Evolutionary conservation across 2,888 invertebrate species (phyloP), one percentile per base, ranked within the genome.

Genomic region (Hirtodrosophila histrioides): DNA sequence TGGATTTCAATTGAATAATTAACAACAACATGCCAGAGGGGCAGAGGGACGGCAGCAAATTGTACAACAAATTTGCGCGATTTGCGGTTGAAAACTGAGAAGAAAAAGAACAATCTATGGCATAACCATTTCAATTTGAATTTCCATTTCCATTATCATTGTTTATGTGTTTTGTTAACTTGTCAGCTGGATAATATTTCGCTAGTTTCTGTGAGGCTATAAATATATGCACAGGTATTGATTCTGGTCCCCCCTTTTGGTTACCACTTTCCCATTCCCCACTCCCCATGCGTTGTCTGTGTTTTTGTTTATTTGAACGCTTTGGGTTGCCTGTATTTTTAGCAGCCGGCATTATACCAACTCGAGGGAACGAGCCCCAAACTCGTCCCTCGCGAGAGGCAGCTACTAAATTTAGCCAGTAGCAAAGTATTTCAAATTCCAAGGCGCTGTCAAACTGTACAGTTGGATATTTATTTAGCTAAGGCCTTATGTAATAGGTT

Each of bases 1-100:
- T 89, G 77, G 83, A 87, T 81, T 82, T 90, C 90, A 89, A 89
- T 89, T 89, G 89, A 89, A 89, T 89, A 89, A 89, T 89, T 89
- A 89, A 88, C 86, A 86, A 71, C 78, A 71, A 74, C 50, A 71
- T 69, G 86, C 60, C 65, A 68, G 54, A 27, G 33, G 39, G 31
- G 3, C 9, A 0, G 6, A 3, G 27, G 35, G 36, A 24, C 24
- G 9, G n/a, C 51, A 56, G 57, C 71, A 84, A 70, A 84, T 86
- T 80, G 85, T 80, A 64, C 31, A 86, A 75, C 70, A 78, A 84
- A 78, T 86, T 84, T 84, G 66, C 69, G 63, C 84, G 74, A 69
- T 84, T 86, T 86, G 70, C 64, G 71, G 80, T 62, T 66, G 61
- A 71, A 78, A 69, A 65, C n/a, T n/a, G n/a, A n/a, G n/a, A n/a